phyloP scores from a whole-genome alignment of 2,888 invertebrate genomes.

The Lithophane socia region DNA sequence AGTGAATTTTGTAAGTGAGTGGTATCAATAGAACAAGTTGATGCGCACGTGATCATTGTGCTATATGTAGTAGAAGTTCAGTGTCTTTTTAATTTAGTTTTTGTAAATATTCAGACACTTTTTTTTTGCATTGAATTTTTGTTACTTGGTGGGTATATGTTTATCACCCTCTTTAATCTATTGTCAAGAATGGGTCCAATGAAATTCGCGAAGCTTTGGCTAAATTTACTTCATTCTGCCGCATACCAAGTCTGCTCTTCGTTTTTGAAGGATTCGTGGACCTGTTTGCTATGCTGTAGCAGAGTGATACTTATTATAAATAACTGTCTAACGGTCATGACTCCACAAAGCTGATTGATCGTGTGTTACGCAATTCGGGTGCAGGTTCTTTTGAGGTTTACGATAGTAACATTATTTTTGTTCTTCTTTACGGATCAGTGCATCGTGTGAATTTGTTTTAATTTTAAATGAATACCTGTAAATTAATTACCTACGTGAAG shows the following conservation, averaged over 20 bases:
- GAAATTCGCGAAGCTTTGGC: no score
- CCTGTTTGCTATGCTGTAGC: background rate
- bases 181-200: no score
- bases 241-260: background rate
- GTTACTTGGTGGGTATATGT: no score
- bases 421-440: background rate
- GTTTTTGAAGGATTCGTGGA: background rate
- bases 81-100: no score
- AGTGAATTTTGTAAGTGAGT: no score
- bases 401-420: background rate
- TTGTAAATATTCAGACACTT: no score
- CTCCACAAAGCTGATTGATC: background rate
- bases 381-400: background rate
- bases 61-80: no score
- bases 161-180: no score
- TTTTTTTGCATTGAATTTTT: no score
- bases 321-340: background rate
- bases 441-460: conserved; percentile 2
- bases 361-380: no score
- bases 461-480: conserved; percentile 15
- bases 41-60: no score
- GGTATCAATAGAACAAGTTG: no score
- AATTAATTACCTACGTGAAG: conserved; percentile 19
- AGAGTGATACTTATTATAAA: background rate
- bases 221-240: background rate